A percentile compares a stretch with the other conserved stretches of the same genome.
Evolutionary conservation across 2,797 vertebrate genomes (phyloP).

Genomic region (Apogon hyalosoma): DNA sequence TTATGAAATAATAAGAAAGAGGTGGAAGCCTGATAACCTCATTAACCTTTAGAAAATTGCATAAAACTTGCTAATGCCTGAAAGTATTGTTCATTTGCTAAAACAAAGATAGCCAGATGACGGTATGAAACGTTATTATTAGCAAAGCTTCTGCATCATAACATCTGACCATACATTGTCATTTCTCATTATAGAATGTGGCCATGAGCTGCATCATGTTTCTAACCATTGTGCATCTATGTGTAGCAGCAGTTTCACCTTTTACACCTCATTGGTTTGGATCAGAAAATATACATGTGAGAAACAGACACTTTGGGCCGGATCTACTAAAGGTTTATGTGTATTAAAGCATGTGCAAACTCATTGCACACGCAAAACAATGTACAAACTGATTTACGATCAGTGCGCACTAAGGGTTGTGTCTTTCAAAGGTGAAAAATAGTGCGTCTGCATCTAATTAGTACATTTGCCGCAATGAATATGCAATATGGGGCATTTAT

Average conservation of each 20-base stretch:
- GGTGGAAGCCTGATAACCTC: not conserved
- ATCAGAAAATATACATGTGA: not conserved
- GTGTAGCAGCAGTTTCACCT: not conserved
- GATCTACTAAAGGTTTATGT: no score
- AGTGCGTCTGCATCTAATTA: no score
- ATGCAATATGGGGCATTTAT: no score
- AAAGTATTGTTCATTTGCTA: not conserved
- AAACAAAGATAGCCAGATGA: not conserved
- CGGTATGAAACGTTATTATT: not conserved
- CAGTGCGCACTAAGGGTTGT: no score
- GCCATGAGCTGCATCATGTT: not conserved
- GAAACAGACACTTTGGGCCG: no score
- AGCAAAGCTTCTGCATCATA: not conserved
- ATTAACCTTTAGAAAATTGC: not conserved
- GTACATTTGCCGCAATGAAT: no score
- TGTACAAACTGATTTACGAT: no score
- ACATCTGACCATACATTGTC: not conserved
- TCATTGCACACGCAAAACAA: no score
- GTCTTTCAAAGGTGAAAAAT: no score
- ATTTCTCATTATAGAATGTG: no score
- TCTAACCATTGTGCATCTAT: not conserved
- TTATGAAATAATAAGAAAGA: not conserved
- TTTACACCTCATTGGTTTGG: not conserved
- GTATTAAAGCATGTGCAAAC: no score
- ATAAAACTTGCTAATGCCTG: constrained; percentile 1